Evolutionary conservation across 1,140 invertebrate genomes (phyloP).

Genomic region (Procambarus virginalis): DNA sequence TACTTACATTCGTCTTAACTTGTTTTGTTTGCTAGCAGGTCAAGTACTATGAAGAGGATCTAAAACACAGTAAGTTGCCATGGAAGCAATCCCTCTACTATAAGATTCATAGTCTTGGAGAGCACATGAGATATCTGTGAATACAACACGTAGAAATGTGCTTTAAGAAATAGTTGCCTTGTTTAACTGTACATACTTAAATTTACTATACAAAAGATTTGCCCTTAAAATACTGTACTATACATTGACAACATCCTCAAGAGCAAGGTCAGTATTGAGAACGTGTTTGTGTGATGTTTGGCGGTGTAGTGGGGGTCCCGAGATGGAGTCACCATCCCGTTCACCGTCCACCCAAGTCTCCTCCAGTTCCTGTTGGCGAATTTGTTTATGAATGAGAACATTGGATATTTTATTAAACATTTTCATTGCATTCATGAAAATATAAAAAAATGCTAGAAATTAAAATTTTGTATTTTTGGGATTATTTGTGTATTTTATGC

Average conservation of each 20-base stretch:
- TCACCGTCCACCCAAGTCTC: constrained; percentile 65
- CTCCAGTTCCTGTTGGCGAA: constrained; percentile 51
- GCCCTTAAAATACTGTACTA: constrained; percentile 29
- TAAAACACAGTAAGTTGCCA: background rate
- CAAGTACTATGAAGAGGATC: background rate
- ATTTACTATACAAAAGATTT: constrained; percentile 21
- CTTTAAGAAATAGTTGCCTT: background rate
- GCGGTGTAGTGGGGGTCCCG: constrained; percentile 43
- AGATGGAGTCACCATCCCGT: background rate
- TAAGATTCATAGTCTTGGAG: background rate
- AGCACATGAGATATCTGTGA: constrained; percentile 11
- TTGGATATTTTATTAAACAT: background rate
- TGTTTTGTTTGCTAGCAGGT: constrained; percentile 16
- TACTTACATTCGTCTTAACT: background rate
- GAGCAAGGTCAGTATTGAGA: constrained; percentile 46
- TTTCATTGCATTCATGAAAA: background rate
- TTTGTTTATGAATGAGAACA: background rate
- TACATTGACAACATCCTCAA: constrained; percentile 66
- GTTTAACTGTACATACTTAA: background rate
- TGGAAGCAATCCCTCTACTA: constrained; percentile 18
- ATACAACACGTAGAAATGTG: constrained; percentile 5
- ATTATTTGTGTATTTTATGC: too few relatives aligned
- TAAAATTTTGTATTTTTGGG: too few relatives aligned
- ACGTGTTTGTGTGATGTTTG: constrained; percentile 64
- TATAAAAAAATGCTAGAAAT: too few relatives aligned